These are phyloP conservation scores for Ceratina australensis DNA, from an alignment of 1,140 invertebrate species.

Conservation along the genomic window DNA sequence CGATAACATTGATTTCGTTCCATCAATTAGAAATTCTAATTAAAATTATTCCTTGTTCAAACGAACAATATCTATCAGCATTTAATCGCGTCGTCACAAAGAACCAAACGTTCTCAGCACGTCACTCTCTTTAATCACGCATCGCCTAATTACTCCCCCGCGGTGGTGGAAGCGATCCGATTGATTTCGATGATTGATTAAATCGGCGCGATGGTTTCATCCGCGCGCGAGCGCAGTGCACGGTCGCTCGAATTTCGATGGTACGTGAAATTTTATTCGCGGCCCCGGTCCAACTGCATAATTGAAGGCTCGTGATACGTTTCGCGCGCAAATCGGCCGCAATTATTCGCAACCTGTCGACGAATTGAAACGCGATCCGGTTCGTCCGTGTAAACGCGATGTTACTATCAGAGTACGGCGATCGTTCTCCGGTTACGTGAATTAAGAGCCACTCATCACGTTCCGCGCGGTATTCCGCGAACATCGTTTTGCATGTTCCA, in stretches of 20 bases:
- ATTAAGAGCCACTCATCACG: slow-evolving; percentile 38
- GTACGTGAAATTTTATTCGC: slow-evolving; percentile 4
- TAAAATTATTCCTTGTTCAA: no score
- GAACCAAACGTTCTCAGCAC: no score
- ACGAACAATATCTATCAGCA: no score
- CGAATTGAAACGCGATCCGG: slow-evolving; percentile 50
- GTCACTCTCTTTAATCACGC: slow-evolving; percentile 1
- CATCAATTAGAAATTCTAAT: no score
- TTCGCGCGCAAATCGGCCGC: slow-evolving; percentile 19
- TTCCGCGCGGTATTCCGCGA: slow-evolving; percentile 41
- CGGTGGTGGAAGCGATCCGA: slow-evolving; percentile 3
- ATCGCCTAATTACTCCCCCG: slow-evolving; percentile 36
- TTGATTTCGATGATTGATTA: slow-evolving; percentile 28
- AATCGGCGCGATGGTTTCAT: neutral
- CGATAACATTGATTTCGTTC: no score
- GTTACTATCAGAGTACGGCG: slow-evolving; percentile 31
- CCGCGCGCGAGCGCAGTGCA: neutral
- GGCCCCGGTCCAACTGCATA: slow-evolving; percentile 4
- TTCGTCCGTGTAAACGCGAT: slow-evolving; percentile 51
- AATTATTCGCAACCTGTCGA: slow-evolving; percentile 25
- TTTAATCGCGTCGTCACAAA: no score
- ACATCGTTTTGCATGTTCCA: slow-evolving; percentile 27
- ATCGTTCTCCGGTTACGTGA: slow-evolving; percentile 55
- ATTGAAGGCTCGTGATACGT: slow-evolving; percentile 28
- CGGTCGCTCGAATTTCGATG: neutral